Evolutionary conservation across 2,888 invertebrate species (phyloP), one percentile per base, ranked within the genome.

Genomic region (Drosophila leonis): DNA sequence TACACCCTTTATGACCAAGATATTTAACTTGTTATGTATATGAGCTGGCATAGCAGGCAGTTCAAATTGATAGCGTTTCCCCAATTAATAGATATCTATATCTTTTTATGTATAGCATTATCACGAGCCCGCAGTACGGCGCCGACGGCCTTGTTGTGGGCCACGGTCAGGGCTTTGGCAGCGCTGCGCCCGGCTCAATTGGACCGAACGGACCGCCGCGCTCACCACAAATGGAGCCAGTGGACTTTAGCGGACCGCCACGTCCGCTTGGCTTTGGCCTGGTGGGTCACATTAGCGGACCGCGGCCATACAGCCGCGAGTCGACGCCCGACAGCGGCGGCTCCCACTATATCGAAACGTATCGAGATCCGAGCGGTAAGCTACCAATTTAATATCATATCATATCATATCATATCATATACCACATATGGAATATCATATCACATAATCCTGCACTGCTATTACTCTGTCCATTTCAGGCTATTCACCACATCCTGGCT

Each of bases 311-410:
- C 93, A 97, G 97, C 93, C 95, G 97, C 88, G 97, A 97, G 93
- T 97, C 97, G 74, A 97, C 97, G 59, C 97, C 97, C 5, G 97
- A 97, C 93, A 97, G 97, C 90, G 97, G 97, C 57, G 97, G 97
- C 70, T 97, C 97, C 63, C 97, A 97, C 94, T 97, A 97, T 92
- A 95, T 97, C 93, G 97, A 97, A 93, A 96, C 96, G 74, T 97
- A 97, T 93, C 94, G 97, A 91, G 97, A 97, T 93, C 95, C 97
- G 39, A 96, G 96, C 90, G 97, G 97, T 97, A 93, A 94, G 94
- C 92, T 1, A 0, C 3, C 24, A 39, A 37, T 13, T 0, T 0
- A 5, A n/a, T n/a, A 27, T 1, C 46, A 29, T 8, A 13, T n/a
- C 8, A 42, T 42, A 7, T 0, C 5, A 29, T 39, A 10, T 18